These are phyloP conservation scores for Oenanthe oenanthe DNA, from an alignment of 2,113 vertebrate species.

Conservation along the genomic window DNA sequence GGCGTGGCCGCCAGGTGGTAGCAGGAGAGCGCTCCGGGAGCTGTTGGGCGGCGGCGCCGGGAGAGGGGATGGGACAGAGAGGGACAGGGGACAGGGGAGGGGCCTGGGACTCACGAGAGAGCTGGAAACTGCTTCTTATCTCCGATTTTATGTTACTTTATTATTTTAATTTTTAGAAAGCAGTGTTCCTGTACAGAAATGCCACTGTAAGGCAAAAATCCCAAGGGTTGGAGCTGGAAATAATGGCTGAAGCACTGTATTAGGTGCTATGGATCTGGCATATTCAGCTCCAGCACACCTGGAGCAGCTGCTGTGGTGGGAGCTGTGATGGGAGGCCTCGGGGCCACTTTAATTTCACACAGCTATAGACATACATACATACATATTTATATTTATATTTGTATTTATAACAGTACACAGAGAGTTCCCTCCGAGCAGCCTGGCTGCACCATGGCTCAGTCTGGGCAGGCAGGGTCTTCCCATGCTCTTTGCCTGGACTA, in stretches of 20 bases:
- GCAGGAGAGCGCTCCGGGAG: neutral
- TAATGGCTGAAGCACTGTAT: fast-evolving
- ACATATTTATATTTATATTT: neutral
- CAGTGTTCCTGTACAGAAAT: neutral
- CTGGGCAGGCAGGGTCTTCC: neutral
- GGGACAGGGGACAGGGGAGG: neutral
- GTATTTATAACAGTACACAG: neutral
- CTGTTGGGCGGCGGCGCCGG: neutral
- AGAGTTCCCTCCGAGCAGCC: fast-evolving
- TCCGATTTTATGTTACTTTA: neutral
- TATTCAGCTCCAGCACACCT: neutral
- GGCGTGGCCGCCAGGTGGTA: neutral
- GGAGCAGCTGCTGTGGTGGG: neutral
- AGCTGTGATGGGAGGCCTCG: neutral
- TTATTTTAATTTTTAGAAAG: neutral
- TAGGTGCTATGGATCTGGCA: fast-evolving
- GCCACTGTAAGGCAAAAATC: neutral
- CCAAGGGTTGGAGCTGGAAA: neutral
- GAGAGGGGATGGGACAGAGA: neutral
- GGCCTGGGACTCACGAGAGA: neutral
- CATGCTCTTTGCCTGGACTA: neutral
- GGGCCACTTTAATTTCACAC: neutral
- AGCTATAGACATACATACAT: neutral
- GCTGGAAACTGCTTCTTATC: neutral
- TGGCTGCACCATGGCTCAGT: neutral